These are phyloP conservation scores for Phalacrocorax aristotelis DNA, from an alignment of 2,113 vertebrate species.

Conservation along the genomic window DNA sequence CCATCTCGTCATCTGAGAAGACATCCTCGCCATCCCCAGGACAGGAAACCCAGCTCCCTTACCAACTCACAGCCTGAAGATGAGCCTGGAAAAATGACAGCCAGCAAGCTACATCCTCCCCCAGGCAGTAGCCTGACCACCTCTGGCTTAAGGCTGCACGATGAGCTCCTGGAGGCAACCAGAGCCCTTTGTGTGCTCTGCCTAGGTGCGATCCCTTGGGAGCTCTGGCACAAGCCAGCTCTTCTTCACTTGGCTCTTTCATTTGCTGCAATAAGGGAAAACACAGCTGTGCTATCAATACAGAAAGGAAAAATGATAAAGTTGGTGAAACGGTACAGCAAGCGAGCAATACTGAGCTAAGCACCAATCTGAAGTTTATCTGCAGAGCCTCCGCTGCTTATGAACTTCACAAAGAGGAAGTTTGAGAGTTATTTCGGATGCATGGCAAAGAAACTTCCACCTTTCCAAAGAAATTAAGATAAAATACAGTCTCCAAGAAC, in stretches of 20 bases:
- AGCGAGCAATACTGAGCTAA: neutral
- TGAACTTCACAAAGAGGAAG: slow-evolving; percentile 11
- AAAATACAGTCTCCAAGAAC: neutral
- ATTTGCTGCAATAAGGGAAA: neutral
- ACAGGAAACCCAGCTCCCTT: neutral
- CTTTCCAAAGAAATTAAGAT: slow-evolving; percentile 30
- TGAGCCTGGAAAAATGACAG: neutral
- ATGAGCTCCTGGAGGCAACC: neutral
- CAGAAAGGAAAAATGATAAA: neutral
- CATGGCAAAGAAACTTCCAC: neutral
- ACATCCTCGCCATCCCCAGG: neutral
- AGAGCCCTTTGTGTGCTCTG: neutral
- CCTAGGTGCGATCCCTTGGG: neutral
- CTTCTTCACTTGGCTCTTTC: neutral
- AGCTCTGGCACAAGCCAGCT: neutral
- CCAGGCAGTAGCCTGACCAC: rapidly evolving
- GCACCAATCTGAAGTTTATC: neutral
- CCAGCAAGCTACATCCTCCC: neutral
- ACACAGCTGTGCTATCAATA: slow-evolving; percentile 17
- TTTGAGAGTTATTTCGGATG: neutral
- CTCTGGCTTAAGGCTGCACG: rapidly evolving
- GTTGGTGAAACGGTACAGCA: rapidly evolving
- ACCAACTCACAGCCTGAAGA: neutral
- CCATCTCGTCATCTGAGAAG: rapidly evolving
- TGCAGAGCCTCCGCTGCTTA: neutral